phyloP scores from a whole-genome alignment of 2,113 vertebrate species.

The Plectropomus leopardus region DNA sequence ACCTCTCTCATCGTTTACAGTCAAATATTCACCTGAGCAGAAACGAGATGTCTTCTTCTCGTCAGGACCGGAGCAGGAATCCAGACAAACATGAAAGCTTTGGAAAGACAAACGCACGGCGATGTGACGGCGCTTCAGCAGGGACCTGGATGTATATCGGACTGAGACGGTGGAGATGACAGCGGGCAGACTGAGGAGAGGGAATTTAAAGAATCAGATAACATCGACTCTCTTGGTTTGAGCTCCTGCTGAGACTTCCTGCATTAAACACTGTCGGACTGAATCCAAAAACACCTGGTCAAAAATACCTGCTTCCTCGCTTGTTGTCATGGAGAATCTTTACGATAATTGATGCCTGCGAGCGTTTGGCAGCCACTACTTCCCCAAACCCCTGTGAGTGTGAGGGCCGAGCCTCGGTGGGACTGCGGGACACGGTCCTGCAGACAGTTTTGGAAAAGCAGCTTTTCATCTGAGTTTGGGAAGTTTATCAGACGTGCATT shows the following conservation, averaged over 20 bases:
- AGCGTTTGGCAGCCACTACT: too few species aligned
- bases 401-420: background rate
- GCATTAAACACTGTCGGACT: background rate
- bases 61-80: background rate
- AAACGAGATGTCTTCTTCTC: background rate
- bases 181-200: background rate
- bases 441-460: background rate
- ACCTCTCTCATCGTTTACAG: background rate
- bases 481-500: background rate
- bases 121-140: conserved; percentile 26
- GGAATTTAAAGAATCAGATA: conserved; percentile 11
- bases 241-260: conserved; percentile 31
- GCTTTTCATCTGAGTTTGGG: background rate
- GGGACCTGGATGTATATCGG: conserved; percentile 21
- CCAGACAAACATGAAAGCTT: conserved; percentile 5
- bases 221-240: background rate
- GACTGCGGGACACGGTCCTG: background rate
- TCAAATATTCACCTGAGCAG: background rate
- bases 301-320: background rate
- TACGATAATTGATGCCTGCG: background rate
- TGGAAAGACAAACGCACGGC: conserved; percentile 2
- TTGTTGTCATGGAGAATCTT: background rate
- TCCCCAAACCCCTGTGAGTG: background rate
- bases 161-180: background rate
- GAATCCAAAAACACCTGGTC: background rate